Evolutionary conservation across 2,888 invertebrate species (phyloP).

Genomic region (Spisula subtruncata): DNA sequence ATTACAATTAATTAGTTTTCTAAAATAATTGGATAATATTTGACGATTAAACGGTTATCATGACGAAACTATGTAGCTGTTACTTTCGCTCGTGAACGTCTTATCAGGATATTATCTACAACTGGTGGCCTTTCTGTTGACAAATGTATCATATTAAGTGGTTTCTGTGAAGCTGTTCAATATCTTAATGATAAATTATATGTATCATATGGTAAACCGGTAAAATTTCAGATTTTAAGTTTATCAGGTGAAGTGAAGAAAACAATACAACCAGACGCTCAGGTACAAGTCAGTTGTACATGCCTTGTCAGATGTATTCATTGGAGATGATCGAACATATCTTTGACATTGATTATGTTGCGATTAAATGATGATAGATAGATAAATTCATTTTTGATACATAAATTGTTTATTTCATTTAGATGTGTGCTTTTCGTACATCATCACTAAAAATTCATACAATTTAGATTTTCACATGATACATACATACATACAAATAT

Average conservation of each 20-base stretch:
- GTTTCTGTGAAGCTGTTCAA: neutral
- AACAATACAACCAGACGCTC: neutral
- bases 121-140: neutral
- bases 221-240: constrained; percentile 14
- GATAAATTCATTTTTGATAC: too few relatives aligned
- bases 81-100: neutral
- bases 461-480: too few relatives aligned
- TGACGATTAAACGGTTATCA: neutral
- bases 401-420: too few relatives aligned
- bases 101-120: neutral
- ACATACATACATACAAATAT: too few relatives aligned
- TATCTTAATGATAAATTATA: constrained; percentile 1
- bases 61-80: neutral
- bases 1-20: too few relatives aligned
- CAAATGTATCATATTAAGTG: neutral
- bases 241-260: constrained; percentile 12
- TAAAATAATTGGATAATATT: too few relatives aligned
- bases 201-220: neutral
- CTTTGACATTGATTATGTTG: too few relatives aligned
- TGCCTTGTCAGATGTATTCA: too few relatives aligned
- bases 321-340: too few relatives aligned
- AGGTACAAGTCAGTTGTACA: neutral
- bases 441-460: too few relatives aligned
- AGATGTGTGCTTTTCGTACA: too few relatives aligned
- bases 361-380: too few relatives aligned